These are phyloP conservation scores for Gobiocypris rarus DNA, from an alignment of 2,113 vertebrate genomes.

Conservation along the genomic window DNA sequence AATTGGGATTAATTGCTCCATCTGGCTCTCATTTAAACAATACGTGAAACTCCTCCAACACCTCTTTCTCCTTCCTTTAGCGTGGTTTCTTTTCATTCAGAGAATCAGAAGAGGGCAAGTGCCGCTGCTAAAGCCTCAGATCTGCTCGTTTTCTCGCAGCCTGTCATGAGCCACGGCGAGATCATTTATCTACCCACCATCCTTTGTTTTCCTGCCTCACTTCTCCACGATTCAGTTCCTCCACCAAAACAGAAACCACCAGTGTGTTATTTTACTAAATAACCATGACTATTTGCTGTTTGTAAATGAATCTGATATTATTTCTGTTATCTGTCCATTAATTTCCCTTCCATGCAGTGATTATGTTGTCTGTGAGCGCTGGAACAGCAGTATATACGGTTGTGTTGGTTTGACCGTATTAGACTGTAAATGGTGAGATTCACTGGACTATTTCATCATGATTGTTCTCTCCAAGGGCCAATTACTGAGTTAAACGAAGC, in stretches of 20 bases:
- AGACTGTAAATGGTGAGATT: slow-evolving; percentile 12
- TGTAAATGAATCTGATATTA: too few relatives aligned
- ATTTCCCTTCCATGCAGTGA: too few relatives aligned
- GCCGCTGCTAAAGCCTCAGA: slow-evolving; percentile 63
- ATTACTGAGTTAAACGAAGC: slow-evolving; percentile 72
- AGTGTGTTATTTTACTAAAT: not conserved
- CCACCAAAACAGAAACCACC: slow-evolving; percentile 46
- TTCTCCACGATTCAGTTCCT: slow-evolving; percentile 28
- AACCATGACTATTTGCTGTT: too few relatives aligned
- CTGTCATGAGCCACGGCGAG: slow-evolving; percentile 32
- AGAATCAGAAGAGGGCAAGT: not conserved
- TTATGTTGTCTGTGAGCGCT: too few relatives aligned
- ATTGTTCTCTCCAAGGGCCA: slow-evolving; percentile 32
- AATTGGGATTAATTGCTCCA: slow-evolving; percentile 87
- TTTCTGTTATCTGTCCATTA: too few relatives aligned
- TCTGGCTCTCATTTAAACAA: slow-evolving; percentile 78
- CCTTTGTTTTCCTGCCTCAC: slow-evolving; percentile 71
- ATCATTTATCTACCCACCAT: slow-evolving; percentile 75
- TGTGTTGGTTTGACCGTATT: not conserved
- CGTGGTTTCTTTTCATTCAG: slow-evolving; percentile 66
- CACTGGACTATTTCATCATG: slow-evolving; percentile 44
- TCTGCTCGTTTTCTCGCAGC: slow-evolving; percentile 60
- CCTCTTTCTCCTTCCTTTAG: slow-evolving; percentile 58
- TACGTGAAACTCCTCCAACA: slow-evolving; percentile 61
- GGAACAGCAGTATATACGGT: not conserved